A percentile compares a stretch with the other conserved stretches of the same genome.
These are phyloP conservation scores for Stegophylla sp. DNA, from an alignment of 2,888 invertebrate genomes.

Conservation along the genomic window DNA sequence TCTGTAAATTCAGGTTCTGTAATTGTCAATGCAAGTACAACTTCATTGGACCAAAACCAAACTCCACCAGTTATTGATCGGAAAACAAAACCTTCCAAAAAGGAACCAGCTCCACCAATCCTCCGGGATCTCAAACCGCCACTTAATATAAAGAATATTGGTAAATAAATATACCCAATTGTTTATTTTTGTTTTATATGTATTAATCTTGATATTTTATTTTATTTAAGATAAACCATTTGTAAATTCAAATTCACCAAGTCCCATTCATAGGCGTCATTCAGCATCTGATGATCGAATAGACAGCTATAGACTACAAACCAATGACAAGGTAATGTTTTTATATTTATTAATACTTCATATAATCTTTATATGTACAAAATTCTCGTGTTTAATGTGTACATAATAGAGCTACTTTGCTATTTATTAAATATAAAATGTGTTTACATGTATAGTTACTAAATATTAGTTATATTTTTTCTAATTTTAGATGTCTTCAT, in stretches of 20 bases:
- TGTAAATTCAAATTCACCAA: background rate
- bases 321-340: constrained; percentile 55
- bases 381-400: too few relatives aligned
- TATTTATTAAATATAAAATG: background rate
- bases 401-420: too few relatives aligned
- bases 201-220: background rate
- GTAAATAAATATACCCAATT: constrained; percentile 18
- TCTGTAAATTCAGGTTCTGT: constrained; percentile 67
- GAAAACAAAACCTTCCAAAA: constrained; percentile 76
- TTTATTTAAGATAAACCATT: constrained; percentile 22
- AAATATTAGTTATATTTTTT: constrained; percentile 38
- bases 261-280: constrained; percentile 60
- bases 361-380: too few relatives aligned
- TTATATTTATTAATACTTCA: background rate
- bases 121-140: constrained; percentile 65
- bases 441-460: constrained; percentile 6
- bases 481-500: constrained; percentile 65
- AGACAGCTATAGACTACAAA: too few relatives aligned
- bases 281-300: constrained; percentile 60
- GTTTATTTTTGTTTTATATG: background rate
- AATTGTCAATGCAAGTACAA: constrained; percentile 65
- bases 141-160: constrained; percentile 55
- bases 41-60: constrained; percentile 63
- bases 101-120: constrained; percentile 64
- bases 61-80: constrained; percentile 81